A percentile compares a stretch with the other conserved stretches of the same genome.
Conservation (phyloP, 2,113 vertebrate species). For the Thryonomys swinderianus region DNA sequence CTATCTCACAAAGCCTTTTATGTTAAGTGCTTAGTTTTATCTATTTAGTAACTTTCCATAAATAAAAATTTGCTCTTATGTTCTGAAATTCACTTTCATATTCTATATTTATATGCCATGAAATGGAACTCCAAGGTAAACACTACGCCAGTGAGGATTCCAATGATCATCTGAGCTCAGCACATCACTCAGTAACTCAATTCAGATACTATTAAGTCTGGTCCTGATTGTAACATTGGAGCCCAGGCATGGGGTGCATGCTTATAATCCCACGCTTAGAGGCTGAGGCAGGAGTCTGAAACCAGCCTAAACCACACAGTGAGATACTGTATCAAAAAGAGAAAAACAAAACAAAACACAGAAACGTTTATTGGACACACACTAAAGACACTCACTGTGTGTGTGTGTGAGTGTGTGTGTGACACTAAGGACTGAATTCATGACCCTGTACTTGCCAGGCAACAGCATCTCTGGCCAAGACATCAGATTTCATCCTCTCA, state of each 20-base stretch:
- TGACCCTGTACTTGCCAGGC: too few species aligned
- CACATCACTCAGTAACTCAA: not conserved
- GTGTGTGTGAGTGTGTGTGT: too few species aligned
- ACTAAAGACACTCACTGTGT: not conserved
- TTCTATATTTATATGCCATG: conserved; percentile 5
- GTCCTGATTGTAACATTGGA: conserved; percentile 23
- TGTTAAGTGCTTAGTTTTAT: conserved; percentile 27
- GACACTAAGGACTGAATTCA: too few species aligned
- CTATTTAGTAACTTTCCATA: not conserved
- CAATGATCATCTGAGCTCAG: not conserved
- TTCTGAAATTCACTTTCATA: conserved; percentile 23
- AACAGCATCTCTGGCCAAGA: not conserved
- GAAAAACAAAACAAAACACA: not conserved
- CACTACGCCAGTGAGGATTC: not conserved
- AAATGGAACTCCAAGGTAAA: conserved; percentile 23
- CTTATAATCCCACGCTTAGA: not conserved
- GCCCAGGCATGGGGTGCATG: not conserved
- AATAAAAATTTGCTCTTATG: conserved; percentile 26
- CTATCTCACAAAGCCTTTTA: not conserved
- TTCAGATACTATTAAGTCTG: conserved; percentile 12
- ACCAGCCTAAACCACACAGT: not conserved
- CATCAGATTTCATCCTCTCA: not conserved
- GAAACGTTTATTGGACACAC: not conserved
- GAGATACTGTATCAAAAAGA: not conserved
- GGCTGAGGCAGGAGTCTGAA: not conserved